Conservation (phyloP, 2,797 vertebrate genomes). For the Peromyscus eremicus region DNA sequence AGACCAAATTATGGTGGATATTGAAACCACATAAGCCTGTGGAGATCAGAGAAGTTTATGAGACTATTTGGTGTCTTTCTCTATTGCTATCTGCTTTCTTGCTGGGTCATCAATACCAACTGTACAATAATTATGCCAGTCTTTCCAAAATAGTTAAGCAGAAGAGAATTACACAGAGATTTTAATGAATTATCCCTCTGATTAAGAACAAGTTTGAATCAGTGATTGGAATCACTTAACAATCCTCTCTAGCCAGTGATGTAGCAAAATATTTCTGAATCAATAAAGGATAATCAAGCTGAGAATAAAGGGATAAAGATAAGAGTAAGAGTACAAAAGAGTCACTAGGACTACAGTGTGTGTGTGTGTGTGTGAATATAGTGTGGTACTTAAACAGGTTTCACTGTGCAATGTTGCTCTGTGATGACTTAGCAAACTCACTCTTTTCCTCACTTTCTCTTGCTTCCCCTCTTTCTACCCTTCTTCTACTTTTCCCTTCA, state of each 20-base stretch:
- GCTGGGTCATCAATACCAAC: background rate
- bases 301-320: background rate
- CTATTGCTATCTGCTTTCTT: background rate
- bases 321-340: background rate
- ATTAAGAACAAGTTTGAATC: background rate
- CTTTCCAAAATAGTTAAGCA: background rate
- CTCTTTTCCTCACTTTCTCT: too few species aligned
- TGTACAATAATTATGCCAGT: background rate
- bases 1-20: background rate
- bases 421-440: background rate
- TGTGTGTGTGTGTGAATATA: background rate
- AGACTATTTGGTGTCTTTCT: background rate
- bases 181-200: background rate
- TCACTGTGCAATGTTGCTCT: background rate
- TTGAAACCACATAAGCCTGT: background rate
- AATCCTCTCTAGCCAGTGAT: background rate
- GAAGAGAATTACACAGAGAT: background rate
- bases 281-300: background rate
- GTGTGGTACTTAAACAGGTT: background rate
- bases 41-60: background rate
- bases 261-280: background rate
- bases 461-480: background rate
- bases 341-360: background rate
- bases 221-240: background rate
- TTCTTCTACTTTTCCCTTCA: too few species aligned